Percentiles rank a stretch among this genome's conserved stretches.
These are phyloP conservation scores for Mylabris sibirica DNA, from an alignment of 2,888 invertebrate genomes.

Conservation along the genomic window DNA sequence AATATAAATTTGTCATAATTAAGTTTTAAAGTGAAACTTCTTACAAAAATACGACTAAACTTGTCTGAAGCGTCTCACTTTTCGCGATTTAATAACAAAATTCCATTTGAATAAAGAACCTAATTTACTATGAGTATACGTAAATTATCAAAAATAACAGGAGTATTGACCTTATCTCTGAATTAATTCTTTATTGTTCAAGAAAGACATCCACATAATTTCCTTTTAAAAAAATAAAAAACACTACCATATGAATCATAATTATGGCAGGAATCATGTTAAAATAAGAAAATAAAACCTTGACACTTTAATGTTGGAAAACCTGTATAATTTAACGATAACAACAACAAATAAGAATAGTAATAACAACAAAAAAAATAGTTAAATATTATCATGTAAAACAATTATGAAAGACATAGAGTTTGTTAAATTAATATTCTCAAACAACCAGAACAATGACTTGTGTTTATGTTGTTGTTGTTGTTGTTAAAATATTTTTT, in stretches of 20 bases:
- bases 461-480: too few species aligned
- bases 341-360: not conserved
- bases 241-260: not conserved
- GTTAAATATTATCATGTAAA: not conserved
- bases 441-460: not conserved
- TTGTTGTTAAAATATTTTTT: too few species aligned
- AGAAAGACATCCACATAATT: not conserved
- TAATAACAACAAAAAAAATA: not conserved
- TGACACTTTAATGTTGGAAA: slow-evolving; percentile 1
- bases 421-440: not conserved
- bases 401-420: not conserved
- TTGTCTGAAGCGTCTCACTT: too few species aligned
- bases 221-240: not conserved
- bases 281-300: not conserved
- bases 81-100: too few species aligned
- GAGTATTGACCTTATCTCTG: not conserved
- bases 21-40: too few species aligned
- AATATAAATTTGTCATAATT: too few species aligned
- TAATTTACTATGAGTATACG: too few species aligned
- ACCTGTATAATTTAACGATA: not conserved
- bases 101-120: too few species aligned
- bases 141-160: not conserved
- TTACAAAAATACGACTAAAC: too few species aligned
- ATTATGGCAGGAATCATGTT: not conserved
- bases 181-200: not conserved